Percentiles rank a stretch among this genome's conserved stretches.
Evolutionary conservation across 2,888 invertebrate species (phyloP).

Genomic region (Drosophila peninsularis): DNA sequence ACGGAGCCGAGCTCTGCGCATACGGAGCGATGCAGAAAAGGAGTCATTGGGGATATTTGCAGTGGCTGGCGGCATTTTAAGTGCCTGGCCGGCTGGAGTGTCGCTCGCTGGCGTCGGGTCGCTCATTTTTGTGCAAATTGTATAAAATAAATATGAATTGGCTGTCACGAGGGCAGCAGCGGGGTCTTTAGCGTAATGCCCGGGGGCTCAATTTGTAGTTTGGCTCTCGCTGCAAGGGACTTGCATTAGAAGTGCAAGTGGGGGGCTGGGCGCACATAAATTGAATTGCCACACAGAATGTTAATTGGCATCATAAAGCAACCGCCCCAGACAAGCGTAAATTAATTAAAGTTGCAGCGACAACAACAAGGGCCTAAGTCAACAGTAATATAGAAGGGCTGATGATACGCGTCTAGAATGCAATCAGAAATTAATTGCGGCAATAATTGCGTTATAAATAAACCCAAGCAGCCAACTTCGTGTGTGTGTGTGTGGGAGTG

Average conservation of each 20-base stretch:
- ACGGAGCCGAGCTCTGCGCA: neutral
- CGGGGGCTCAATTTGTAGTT: constrained; percentile 42
- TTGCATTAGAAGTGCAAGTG: constrained; percentile 40
- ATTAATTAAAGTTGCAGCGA: constrained; percentile 56
- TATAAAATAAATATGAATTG: constrained; percentile 55
- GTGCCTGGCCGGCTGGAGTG: neutral
- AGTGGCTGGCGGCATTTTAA: constrained; percentile 31
- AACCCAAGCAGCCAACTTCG: constrained; percentile 34
- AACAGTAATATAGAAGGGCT: constrained; percentile 4
- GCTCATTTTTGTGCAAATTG: constrained; percentile 42
- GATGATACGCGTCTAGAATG: constrained; percentile 41
- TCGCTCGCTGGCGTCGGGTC: constrained; percentile 9
- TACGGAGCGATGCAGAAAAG: constrained; percentile 14
- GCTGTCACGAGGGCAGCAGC: constrained; percentile 23
- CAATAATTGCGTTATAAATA: constrained; percentile 78
- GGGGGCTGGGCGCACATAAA: constrained; percentile 22
- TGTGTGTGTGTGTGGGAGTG: constrained; percentile 12
- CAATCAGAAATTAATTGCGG: constrained; percentile 77
- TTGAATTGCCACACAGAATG: constrained; percentile 48
- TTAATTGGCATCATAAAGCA: constrained; percentile 66
- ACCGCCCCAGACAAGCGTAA: constrained; percentile 36
- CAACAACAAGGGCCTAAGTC: neutral
- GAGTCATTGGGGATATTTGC: constrained; percentile 38
- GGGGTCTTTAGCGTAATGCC: constrained; percentile 25
- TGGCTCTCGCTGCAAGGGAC: constrained; percentile 17